Base-by-base conservation (phyloP, 2,113 vertebrate genomes). In the Platanista minor region DNA sequence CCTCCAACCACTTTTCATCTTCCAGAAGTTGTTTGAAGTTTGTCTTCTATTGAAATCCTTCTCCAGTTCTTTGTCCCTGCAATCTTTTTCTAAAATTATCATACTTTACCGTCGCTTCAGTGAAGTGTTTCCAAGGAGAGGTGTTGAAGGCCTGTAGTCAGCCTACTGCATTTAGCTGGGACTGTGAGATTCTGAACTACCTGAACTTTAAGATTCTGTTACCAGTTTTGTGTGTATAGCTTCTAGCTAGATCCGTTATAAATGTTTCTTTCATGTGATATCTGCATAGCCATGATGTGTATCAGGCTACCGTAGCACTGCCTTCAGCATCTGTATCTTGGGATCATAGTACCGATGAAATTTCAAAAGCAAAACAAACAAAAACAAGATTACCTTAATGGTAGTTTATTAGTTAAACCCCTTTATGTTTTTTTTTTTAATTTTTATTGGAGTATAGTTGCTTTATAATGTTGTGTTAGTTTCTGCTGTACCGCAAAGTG, bases 231-330 rank as follows among this genome's bases (percentile, higher is more conserved):
- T 78, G 41, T 71, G 59, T 66, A 1, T 0, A 8, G 36, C 85
- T 71, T 71, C 46, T 4, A 20, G 41, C 39, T 59, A 10, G 20
- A 23, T 39, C 59, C 15, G 0, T 20, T 5, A 1, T 1, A 8
- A 1, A 0, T 3, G 2, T 31, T 57, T 67, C 72, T 85, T 39
- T 62, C 78, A 4, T 1, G 20, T 15, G 33, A 6, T 5, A 12
- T 31, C 41, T 31, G 33, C 29, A 9, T 18, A 36, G 64, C 61
- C 6, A 1, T 36, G 5, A 4, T 13, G 52, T 36, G 20, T n/a
- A 2, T 36, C 2, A 11, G 14, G 27, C 61, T 46, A 2, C 86
- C 5, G 0, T 13, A 4, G 8, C 0, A 0, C 31, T 41, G 3
- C 54, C 27, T 18, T 74, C 71, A 6, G 62, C 13, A 7, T 52